Evolutionary conservation across 1,140 invertebrate genomes (phyloP).

Genomic region (Brachionus plicatilis): DNA sequence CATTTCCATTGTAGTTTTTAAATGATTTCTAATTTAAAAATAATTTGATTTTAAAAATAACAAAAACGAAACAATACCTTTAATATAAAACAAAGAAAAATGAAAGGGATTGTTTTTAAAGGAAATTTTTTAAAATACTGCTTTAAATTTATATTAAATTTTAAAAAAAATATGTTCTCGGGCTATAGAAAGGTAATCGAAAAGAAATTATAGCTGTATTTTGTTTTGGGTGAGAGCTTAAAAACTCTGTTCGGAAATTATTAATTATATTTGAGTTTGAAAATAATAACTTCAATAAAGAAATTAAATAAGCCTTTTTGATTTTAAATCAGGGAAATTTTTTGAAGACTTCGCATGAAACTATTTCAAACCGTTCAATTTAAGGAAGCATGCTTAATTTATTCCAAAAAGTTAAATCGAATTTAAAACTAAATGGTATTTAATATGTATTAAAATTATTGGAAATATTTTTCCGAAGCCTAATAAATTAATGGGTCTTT

Average conservation of each 20-base stretch:
- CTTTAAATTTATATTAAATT: background rate
- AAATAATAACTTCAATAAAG: background rate
- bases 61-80: background rate
- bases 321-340: background rate
- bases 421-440: background rate
- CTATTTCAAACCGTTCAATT: background rate
- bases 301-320: background rate
- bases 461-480: background rate
- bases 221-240: background rate
- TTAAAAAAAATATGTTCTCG: background rate
- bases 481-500: background rate
- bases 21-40: background rate
- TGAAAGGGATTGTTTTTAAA: background rate
- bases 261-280: background rate
- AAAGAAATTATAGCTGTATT: background rate
- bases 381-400: background rate
- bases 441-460: too few species aligned
- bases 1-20: background rate
- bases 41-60: background rate
- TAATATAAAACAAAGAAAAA: background rate
- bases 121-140: background rate
- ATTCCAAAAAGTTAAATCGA: background rate
- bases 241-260: background rate
- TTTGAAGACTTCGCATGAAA: background rate
- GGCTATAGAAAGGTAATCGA: background rate